Percentiles rank a stretch among this genome's conserved stretches.
Conservation (phyloP, 2,113 vertebrate genomes). For the Gymnorhina tibicen region DNA sequence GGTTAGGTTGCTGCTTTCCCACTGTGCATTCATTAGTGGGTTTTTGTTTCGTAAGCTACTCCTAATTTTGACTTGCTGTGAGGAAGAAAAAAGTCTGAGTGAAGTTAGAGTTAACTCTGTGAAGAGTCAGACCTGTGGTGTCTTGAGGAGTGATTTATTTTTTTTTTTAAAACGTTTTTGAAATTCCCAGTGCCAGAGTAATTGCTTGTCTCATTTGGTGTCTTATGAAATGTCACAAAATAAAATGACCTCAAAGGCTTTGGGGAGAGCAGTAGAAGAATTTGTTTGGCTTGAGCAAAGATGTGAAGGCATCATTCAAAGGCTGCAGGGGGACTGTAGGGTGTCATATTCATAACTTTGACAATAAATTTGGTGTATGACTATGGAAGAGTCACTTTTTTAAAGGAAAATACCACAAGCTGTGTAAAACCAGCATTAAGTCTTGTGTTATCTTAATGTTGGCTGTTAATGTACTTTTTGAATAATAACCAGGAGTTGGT, state of each 20-base stretch:
- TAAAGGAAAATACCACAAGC: neutral
- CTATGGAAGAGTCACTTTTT: neutral
- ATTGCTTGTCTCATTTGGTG: neutral
- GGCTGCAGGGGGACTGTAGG: neutral
- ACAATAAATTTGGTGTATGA: neutral
- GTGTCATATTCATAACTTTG: neutral
- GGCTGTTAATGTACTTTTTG: neutral
- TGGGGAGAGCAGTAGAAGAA: neutral
- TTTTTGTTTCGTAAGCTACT: neutral
- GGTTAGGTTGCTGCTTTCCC: neutral
- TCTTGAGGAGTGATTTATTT: neutral
- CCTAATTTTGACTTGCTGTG: neutral
- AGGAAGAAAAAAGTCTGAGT: neutral
- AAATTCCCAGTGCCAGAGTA: neutral
- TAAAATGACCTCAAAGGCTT: neutral
- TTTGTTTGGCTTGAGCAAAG: constrained; percentile 3
- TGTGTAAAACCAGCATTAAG: neutral
- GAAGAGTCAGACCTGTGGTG: neutral
- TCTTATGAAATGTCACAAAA: neutral
- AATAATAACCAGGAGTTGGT: neutral
- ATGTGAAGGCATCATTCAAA: neutral
- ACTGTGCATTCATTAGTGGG: neutral
- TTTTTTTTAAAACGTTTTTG: neutral
- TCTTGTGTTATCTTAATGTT: neutral
- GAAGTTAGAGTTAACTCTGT: neutral